Conservation (phyloP, 2,113 vertebrate genomes). For the Cheirogaleus medius region DNA sequence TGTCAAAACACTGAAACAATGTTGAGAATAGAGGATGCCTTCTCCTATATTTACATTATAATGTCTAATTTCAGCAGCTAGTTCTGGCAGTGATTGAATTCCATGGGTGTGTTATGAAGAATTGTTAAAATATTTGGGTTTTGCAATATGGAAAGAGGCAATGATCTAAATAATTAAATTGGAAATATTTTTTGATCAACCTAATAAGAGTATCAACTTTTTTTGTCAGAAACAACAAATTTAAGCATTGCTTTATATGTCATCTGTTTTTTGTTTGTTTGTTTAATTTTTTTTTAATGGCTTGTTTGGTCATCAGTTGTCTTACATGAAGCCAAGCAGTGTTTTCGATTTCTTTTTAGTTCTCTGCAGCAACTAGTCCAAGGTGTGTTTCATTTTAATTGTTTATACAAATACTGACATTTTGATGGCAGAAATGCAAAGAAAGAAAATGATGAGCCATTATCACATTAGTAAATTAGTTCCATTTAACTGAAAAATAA, state of each 20-base stretch:
- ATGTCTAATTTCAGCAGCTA: background rate
- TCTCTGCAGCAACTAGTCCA: background rate
- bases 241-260: background rate
- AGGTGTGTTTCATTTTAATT: background rate
- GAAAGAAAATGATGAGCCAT: conserved; percentile 54
- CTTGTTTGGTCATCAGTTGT: background rate
- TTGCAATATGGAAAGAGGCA: background rate
- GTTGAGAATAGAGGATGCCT: background rate
- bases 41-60: background rate
- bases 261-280: background rate
- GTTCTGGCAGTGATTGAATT: background rate
- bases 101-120: background rate
- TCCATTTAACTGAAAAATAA: background rate
- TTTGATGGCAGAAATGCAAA: background rate
- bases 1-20: background rate
- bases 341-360: background rate
- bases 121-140: too few species aligned
- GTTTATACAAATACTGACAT: conserved; percentile 10
- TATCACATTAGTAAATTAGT: conserved; percentile 14
- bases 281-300: background rate
- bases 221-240: background rate
- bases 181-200: background rate
- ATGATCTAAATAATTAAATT: background rate
- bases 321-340: background rate
- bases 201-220: background rate